Conservation (phyloP, 2,797 vertebrate species). For the Trachurus trachurus region DNA sequence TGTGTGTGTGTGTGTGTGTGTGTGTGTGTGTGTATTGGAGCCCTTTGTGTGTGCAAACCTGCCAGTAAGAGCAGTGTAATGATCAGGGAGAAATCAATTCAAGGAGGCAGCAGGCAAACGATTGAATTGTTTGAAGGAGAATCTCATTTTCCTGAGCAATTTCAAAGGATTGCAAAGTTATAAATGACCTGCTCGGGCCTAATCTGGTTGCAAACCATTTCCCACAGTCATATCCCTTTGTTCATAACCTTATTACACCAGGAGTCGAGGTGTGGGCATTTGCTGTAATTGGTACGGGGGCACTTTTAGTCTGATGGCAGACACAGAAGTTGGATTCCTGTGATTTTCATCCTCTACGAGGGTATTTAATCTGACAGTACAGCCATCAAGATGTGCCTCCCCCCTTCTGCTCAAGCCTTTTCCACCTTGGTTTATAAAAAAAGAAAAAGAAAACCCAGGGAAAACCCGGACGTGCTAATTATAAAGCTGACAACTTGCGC, state of each 20-base stretch:
- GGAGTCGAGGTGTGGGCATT: constrained; percentile 51
- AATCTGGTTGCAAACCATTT: constrained; percentile 68
- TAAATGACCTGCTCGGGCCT: constrained; percentile 57
- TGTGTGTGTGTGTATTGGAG: not conserved
- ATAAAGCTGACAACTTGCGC: constrained; percentile 23
- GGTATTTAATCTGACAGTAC: too few species aligned
- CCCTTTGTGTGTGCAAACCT: constrained; percentile 51
- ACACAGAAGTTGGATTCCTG: constrained; percentile 22
- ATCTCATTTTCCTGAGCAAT: constrained; percentile 73
- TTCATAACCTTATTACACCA: constrained; percentile 59
- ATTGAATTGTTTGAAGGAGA: constrained; percentile 80
- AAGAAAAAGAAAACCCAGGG: too few species aligned
- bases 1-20: not conserved
- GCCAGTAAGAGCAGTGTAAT: constrained; percentile 74
- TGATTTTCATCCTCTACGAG: too few species aligned
- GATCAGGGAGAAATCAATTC: constrained; percentile 72
- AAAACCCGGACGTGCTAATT: constrained; percentile 4
- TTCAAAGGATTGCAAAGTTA: constrained; percentile 57
- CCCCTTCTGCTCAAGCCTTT: too few species aligned
- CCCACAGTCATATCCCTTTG: constrained; percentile 32
- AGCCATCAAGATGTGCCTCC: not conserved
- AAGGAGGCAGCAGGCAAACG: constrained; percentile 70
- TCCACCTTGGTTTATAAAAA: too few species aligned
- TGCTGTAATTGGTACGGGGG: constrained; percentile 42
- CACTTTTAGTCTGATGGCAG: constrained; percentile 54